These are phyloP conservation scores for Lomographa bimaculata DNA, from an alignment of 2,888 invertebrate species.

Conservation along the genomic window DNA sequence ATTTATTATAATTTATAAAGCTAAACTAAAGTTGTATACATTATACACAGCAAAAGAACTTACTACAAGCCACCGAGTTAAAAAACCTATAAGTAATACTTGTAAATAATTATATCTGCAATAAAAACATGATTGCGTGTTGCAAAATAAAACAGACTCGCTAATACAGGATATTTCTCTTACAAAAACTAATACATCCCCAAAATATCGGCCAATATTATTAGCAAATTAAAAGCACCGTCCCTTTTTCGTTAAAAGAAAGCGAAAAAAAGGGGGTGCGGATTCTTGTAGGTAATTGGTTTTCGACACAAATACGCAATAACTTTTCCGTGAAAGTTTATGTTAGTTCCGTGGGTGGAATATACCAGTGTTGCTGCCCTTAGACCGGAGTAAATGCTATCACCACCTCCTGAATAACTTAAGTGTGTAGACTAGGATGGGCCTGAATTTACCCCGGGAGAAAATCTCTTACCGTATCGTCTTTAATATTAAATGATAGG, in stretches of 20 bases:
- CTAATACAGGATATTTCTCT: too few species aligned
- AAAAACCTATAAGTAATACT: too few species aligned
- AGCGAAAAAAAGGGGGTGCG: constrained; percentile 47
- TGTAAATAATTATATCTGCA: too few species aligned
- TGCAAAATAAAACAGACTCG: constrained; percentile 14
- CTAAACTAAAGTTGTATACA: too few species aligned
- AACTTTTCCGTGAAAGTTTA: constrained; percentile 67
- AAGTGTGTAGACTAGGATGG: constrained; percentile 29
- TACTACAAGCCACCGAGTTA: too few species aligned
- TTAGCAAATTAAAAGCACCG: constrained; percentile 46
- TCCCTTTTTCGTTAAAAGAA: constrained; percentile 42
- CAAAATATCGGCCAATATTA: constrained; percentile 38
- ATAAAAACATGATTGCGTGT: constrained; percentile 8
- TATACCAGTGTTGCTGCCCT: constrained; percentile 39
- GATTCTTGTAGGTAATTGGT: constrained; percentile 61
- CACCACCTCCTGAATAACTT: constrained; percentile 48
- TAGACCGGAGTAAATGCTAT: constrained; percentile 45
- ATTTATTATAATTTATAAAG: too few species aligned
- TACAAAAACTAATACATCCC: constrained; percentile 30
- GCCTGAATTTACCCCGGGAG: constrained; percentile 25
- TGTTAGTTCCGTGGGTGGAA: constrained; percentile 56
- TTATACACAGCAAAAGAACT: too few species aligned
- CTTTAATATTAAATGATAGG: constrained; percentile 29
- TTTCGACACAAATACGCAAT: constrained; percentile 68
- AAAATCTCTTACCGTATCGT: constrained; percentile 26